A percentile compares a stretch with the other conserved stretches of the same genome.
Evolutionary conservation across 2,888 invertebrate genomes (phyloP).

Genomic region (Cinara cedri): DNA sequence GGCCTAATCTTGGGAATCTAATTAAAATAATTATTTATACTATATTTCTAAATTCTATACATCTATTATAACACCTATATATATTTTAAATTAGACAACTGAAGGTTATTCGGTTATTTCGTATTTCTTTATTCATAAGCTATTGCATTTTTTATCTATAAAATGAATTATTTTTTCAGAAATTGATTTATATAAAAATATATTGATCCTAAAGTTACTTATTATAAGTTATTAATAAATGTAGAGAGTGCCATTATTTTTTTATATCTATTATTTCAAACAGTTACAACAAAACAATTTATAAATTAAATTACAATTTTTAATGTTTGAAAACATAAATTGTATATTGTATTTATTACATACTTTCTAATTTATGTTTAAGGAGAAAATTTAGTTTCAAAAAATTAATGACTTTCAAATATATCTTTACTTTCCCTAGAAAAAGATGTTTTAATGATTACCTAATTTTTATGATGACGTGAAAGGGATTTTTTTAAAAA

Average conservation of each 20-base stretch:
- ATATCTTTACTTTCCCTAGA: constrained; percentile 25
- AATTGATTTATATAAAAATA: no score
- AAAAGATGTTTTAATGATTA: constrained; percentile 17
- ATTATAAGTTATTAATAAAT: no score
- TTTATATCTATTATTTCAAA: no score
- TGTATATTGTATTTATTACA: not conserved
- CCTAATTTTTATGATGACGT: constrained; percentile 11
- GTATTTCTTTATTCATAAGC: no score
- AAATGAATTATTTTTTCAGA: not conserved
- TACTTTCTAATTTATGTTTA: constrained; percentile 11
- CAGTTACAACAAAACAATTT: not conserved
- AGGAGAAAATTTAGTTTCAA: constrained; percentile 2
- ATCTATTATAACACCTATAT: not conserved
- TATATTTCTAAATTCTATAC: not conserved
- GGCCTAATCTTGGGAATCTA: not conserved
- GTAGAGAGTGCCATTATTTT: no score
- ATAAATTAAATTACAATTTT: not conserved
- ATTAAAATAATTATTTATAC: not conserved
- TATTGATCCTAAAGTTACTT: not conserved
- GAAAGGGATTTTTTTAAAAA: no score
- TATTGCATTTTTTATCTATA: no score
- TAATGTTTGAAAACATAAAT: constrained; percentile 9
- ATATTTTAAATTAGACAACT: not conserved
- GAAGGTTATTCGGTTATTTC: no score
- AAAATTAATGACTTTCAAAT: not conserved